phyloP scores from a whole-genome alignment of 2,113 vertebrate genomes.

The Camelus dromedarius region DNA sequence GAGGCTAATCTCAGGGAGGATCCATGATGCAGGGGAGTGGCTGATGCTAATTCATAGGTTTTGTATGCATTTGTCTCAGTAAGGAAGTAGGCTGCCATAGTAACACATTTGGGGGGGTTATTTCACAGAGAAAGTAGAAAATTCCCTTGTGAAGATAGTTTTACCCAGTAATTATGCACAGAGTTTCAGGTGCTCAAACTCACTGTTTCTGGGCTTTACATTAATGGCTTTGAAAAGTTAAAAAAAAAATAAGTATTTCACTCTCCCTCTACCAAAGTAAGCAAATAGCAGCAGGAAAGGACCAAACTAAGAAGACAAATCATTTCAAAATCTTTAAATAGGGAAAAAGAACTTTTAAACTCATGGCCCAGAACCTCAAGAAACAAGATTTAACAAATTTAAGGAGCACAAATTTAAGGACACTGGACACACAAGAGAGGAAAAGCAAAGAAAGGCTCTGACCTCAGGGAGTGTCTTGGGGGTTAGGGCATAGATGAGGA shows the following conservation, averaged over 20 bases:
- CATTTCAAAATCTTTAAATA: slow-evolving; percentile 61
- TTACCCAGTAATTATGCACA: slow-evolving; percentile 61
- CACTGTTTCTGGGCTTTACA: slow-evolving; percentile 53
- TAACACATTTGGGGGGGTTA: slow-evolving; percentile 54
- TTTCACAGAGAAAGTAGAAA: slow-evolving; percentile 62
- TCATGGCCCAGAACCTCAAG: not conserved
- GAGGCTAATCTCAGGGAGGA: not conserved
- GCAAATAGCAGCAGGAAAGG: slow-evolving; percentile 32
- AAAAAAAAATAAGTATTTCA: slow-evolving; percentile 53
- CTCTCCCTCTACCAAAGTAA: slow-evolving; percentile 51
- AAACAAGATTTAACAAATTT: slow-evolving; percentile 23
- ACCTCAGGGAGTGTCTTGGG: not conserved
- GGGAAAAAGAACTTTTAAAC: slow-evolving; percentile 1
- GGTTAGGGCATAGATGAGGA: slow-evolving; percentile 43
- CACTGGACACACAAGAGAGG: not conserved
- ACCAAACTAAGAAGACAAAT: slow-evolving; percentile 36
- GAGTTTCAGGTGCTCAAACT: slow-evolving; percentile 61
- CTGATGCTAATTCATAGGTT: slow-evolving; percentile 63
- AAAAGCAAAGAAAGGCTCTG: slow-evolving; percentile 1
- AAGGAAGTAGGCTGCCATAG: slow-evolving; percentile 46
- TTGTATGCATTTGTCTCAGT: slow-evolving; percentile 61
- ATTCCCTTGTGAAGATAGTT: slow-evolving; percentile 40
- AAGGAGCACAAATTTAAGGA: slow-evolving; percentile 40
- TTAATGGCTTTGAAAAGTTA: slow-evolving; percentile 12
- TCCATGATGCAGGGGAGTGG: not conserved